These are phyloP conservation scores for Perccottus glenii DNA, from an alignment of 2,113 vertebrate species.

Conservation along the genomic window DNA sequence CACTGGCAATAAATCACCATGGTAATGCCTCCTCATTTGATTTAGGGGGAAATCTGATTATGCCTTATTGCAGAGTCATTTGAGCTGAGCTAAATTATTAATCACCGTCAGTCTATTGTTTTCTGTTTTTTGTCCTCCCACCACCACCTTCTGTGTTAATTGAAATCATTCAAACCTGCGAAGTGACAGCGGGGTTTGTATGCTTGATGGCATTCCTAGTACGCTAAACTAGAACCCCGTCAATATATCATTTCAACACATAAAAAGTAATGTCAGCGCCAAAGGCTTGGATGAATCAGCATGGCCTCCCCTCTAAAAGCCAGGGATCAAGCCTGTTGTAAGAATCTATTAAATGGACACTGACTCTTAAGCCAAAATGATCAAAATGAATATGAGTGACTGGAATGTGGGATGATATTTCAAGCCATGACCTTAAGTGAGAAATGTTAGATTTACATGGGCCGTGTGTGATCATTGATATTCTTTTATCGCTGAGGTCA, in stretches of 20 bases:
- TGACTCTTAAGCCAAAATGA: slow-evolving; percentile 3
- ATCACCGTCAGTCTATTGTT: slow-evolving; percentile 57
- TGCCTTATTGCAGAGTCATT: slow-evolving; percentile 56
- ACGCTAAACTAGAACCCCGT: background rate
- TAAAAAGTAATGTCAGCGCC: background rate
- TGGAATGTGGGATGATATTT: background rate
- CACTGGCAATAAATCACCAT: slow-evolving; percentile 54
- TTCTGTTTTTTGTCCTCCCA: slow-evolving; percentile 34
- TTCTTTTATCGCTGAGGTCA: slow-evolving; percentile 34
- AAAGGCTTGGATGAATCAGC: background rate
- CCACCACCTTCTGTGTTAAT: slow-evolving; percentile 36
- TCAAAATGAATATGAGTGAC: background rate
- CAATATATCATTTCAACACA: slow-evolving; percentile 4
- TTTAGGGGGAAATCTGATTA: slow-evolving; percentile 58
- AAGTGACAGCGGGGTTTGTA: slow-evolving; percentile 26
- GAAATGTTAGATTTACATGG: slow-evolving; percentile 37
- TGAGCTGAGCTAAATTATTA: slow-evolving; percentile 64
- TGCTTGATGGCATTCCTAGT: slow-evolving; percentile 17
- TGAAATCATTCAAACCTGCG: slow-evolving; percentile 45
- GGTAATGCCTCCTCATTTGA: slow-evolving; percentile 58
- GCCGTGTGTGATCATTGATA: slow-evolving; percentile 5
- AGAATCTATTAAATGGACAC: background rate
- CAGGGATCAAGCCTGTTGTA: background rate
- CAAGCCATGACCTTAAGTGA: slow-evolving; percentile 6
- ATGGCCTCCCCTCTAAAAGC: background rate